These are phyloP conservation scores for Myathropa florea DNA, from an alignment of 2,888 invertebrate genomes.

Conservation along the genomic window DNA sequence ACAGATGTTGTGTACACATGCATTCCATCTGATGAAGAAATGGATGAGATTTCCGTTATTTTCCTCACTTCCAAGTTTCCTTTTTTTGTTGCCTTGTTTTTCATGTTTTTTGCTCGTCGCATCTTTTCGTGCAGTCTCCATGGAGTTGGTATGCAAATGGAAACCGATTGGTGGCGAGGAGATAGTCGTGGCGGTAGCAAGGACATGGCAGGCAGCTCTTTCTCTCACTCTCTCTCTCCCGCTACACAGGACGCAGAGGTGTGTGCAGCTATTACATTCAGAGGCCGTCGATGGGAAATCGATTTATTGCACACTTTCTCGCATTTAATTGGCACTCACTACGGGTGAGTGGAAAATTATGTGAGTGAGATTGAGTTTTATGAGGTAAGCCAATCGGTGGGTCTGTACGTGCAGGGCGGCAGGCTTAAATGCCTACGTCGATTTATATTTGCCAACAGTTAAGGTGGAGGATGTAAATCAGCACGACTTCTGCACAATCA, in stretches of 20 bases:
- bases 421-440: constrained; percentile 61
- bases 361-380: constrained; percentile 71
- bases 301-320: constrained; percentile 71
- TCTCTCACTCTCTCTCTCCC: neutral
- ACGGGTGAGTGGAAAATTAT: constrained; percentile 71
- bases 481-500: constrained; percentile 61
- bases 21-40: constrained; percentile 60
- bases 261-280: constrained; percentile 41
- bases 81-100: constrained; percentile 20
- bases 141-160: constrained; percentile 57
- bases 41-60: constrained; percentile 56
- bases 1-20: constrained; percentile 69
- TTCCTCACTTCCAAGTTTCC: constrained; percentile 2
- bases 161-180: constrained; percentile 33
- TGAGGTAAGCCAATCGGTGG: constrained; percentile 60
- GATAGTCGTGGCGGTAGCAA: constrained; percentile 48
- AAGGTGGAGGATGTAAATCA: constrained; percentile 59
- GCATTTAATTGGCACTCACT: constrained; percentile 71
- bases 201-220: neutral
- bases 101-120: neutral
- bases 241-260: constrained; percentile 40
- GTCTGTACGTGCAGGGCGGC: constrained; percentile 14
- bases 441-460: constrained; percentile 54
- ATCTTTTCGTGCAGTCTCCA: constrained; percentile 13
- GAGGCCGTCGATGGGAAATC: constrained; percentile 63